A percentile compares a stretch with the other conserved stretches of the same genome.
phyloP scores from a whole-genome alignment of 2,113 vertebrate genomes.

The Tychaedon coryphoeus region DNA sequence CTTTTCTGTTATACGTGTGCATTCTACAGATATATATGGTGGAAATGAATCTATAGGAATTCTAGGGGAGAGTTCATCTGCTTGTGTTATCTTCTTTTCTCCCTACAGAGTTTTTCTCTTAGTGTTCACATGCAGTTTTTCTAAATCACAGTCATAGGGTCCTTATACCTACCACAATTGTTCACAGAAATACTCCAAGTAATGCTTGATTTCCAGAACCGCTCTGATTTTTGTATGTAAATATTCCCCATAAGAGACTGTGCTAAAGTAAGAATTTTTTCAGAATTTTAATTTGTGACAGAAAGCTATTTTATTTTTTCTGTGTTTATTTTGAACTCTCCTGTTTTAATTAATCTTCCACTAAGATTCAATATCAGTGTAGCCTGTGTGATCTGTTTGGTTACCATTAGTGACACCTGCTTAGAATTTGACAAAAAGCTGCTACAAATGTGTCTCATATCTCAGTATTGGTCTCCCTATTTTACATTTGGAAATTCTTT shows the following conservation, averaged over 20 bases:
- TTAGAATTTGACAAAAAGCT: background rate
- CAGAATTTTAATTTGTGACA: background rate
- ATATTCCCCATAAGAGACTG: background rate
- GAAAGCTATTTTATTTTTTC: background rate
- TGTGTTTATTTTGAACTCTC: background rate
- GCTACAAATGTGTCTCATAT: background rate
- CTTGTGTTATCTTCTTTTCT: background rate
- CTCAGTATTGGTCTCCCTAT: background rate
- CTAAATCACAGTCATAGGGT: background rate
- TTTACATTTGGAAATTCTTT: background rate
- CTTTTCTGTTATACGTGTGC: background rate
- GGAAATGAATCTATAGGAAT: background rate
- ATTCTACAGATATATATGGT: background rate
- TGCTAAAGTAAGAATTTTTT: background rate
- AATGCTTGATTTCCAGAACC: background rate
- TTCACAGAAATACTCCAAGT: background rate
- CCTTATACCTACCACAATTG: background rate
- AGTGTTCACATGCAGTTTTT: background rate
- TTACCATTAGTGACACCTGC: accelerated
- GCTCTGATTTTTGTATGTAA: background rate
- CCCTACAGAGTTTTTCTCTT: background rate
- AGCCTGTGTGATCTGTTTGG: background rate
- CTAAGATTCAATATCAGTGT: background rate
- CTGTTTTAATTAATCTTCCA: background rate
- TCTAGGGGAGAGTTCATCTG: background rate